Evolutionary conservation across 2,797 vertebrate species (phyloP).

Genomic region (Cyprinella venusta): DNA sequence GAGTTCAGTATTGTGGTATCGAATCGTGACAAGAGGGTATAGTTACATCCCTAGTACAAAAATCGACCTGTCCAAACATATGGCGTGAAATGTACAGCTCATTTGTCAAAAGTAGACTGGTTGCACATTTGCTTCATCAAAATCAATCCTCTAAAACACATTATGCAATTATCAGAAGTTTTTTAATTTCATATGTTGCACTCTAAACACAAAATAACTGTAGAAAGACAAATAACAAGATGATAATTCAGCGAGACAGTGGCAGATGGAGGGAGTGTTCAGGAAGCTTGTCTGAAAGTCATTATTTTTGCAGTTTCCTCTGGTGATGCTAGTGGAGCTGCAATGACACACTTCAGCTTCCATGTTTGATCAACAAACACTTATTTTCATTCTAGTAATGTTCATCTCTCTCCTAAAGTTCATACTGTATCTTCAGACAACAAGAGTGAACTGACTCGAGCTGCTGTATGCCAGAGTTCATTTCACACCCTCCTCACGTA

Average conservation of each 20-base stretch:
- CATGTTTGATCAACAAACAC: not conserved
- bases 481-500: not conserved
- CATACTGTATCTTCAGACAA: not conserved
- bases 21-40: no score
- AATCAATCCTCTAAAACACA: not conserved
- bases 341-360: not conserved
- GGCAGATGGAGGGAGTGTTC: not conserved
- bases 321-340: not conserved
- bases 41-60: not conserved
- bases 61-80: not conserved
- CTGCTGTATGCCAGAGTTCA: not conserved
- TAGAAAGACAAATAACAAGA: not conserved
- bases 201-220: not conserved
- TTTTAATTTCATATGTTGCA: not conserved
- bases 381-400: not conserved
- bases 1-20: no score
- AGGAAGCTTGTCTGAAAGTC: not conserved
- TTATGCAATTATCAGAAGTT: not conserved
- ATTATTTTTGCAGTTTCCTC: not conserved
- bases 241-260: not conserved
- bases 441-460: not conserved
- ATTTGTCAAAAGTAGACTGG: not conserved
- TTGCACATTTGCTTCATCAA: not conserved
- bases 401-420: not conserved
- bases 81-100: not conserved